A percentile compares a stretch with the other conserved stretches of the same genome.
Conservation (phyloP, 2,113 vertebrate genomes). For the Archilochus colubris region DNA sequence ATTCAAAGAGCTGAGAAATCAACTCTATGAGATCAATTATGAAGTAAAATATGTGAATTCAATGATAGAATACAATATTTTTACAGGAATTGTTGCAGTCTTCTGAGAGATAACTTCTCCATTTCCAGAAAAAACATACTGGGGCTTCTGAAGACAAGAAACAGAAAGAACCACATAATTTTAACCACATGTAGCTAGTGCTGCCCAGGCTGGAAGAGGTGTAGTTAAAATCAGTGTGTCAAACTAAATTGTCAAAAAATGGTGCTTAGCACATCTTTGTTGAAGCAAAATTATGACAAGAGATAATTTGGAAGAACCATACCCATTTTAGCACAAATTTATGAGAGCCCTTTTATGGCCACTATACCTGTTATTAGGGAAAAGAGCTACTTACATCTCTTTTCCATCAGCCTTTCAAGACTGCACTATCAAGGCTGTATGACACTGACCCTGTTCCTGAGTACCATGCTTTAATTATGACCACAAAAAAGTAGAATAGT, state of each 20-base stretch:
- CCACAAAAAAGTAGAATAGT: not conserved
- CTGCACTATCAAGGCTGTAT: not conserved
- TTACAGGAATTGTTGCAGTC: not conserved
- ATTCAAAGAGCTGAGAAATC: not conserved
- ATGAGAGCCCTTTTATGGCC: rapidly evolving
- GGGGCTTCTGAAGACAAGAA: not conserved
- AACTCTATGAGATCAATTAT: not conserved
- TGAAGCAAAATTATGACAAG: not conserved
- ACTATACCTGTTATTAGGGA: not conserved
- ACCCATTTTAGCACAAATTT: not conserved
- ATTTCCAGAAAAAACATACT: not conserved
- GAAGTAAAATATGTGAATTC: not conserved
- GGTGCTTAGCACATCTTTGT: not conserved
- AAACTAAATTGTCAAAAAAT: not conserved
- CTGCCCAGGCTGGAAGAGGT: not conserved
- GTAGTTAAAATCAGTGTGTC: not conserved
- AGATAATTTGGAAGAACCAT: not conserved
- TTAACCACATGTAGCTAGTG: not conserved
- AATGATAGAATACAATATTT: not conserved
- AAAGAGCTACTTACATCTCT: not conserved
- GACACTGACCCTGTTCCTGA: not conserved
- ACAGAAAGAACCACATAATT: not conserved
- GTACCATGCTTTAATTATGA: not conserved
- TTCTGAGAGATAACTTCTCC: not conserved
- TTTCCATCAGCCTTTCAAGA: not conserved